These are phyloP conservation scores for Neosilurus hyrtlii DNA, from an alignment of 2,797 vertebrate species.

Conservation along the genomic window DNA sequence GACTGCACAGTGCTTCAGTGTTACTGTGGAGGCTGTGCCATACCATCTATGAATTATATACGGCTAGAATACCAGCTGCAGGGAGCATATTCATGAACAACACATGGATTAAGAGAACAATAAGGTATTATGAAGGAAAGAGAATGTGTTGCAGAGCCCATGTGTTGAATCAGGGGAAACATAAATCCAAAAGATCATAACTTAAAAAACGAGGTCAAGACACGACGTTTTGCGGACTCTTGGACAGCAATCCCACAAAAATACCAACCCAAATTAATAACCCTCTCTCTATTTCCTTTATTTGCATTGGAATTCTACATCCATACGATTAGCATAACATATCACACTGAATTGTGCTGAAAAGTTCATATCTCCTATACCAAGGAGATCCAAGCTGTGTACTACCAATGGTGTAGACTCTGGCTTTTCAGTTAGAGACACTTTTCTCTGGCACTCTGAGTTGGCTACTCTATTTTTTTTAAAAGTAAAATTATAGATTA, in stretches of 20 bases:
- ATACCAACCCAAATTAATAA: constrained; percentile 30
- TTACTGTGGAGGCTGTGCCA: constrained; percentile 26
- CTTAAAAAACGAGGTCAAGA: constrained; percentile 36
- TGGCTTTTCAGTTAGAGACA: too few relatives aligned
- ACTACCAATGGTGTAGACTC: too few relatives aligned
- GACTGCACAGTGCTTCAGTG: constrained; percentile 39
- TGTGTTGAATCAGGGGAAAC: constrained; percentile 14
- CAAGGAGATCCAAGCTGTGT: too few relatives aligned
- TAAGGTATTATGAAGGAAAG: constrained; percentile 26
- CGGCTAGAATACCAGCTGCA: constrained; percentile 23
- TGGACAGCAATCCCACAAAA: constrained; percentile 24
- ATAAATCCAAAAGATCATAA: constrained; percentile 32
- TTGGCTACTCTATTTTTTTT: too few relatives aligned
- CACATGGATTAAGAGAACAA: constrained; percentile 34
- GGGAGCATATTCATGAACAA: constrained; percentile 20
- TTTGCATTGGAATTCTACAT: constrained; percentile 21
- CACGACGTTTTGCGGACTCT: constrained; percentile 29
- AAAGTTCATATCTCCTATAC: too few relatives aligned
- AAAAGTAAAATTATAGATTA: too few relatives aligned
- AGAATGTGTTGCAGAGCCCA: neutral
- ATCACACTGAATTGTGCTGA: neutral
- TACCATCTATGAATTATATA: constrained; percentile 25
- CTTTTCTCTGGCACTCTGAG: too few relatives aligned
- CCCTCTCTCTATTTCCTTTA: constrained; percentile 17
- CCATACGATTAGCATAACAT: constrained; percentile 43